Evolutionary conservation across 2,888 invertebrate genomes (phyloP), one percentile per base, ranked within the genome.

Genomic region (Tortricodes alternella): DNA sequence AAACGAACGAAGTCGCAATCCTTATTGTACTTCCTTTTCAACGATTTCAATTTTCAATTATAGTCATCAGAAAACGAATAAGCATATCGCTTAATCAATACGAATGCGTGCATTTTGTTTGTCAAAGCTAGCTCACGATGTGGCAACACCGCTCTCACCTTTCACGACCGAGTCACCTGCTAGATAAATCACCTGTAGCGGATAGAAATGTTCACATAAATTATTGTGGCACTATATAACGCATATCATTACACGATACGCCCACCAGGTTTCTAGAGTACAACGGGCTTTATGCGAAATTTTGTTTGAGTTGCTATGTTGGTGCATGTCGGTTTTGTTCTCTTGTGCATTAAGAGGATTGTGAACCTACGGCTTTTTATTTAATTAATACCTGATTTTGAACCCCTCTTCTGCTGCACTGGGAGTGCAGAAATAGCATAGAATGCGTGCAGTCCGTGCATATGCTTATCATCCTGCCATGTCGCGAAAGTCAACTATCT

Each of bases 201-300:
- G 78, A 79, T 80, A 76, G 74, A 76, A 81, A 78, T 73, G 73
- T 78, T 71, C 70, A 72, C 71, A 76, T 80, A 81, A 84, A 81
- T 82, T 79, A 79, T 74, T 67, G 71, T 73, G 68, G 71, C 74
- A 73, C 70, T 70, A 68, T 70, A 61, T 67, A 63, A 59, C 58
- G 65, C 63, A 70, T 68, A 64, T 66, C 70, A 68, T 71, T 69
- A 68, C 63, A 53, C 56, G 59, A 61, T 67, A 70, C 71, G 70
- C 71, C 75, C 73, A 68, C 71, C 56, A 58, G 60, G 58, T 63
- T 62, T 61, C 65, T 62, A 62, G 62, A 61, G 65, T 67, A 56
- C 32, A 24, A 35, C 49, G 37, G 23, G 44, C 50, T 50, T 56
- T 56, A 56, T 56, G 56, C 49, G 37, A 55, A 29, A 49, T 41